These are phyloP conservation scores for Macrochelys suwanniensis DNA, from an alignment of 2,797 vertebrate genomes.

Conservation along the genomic window DNA sequence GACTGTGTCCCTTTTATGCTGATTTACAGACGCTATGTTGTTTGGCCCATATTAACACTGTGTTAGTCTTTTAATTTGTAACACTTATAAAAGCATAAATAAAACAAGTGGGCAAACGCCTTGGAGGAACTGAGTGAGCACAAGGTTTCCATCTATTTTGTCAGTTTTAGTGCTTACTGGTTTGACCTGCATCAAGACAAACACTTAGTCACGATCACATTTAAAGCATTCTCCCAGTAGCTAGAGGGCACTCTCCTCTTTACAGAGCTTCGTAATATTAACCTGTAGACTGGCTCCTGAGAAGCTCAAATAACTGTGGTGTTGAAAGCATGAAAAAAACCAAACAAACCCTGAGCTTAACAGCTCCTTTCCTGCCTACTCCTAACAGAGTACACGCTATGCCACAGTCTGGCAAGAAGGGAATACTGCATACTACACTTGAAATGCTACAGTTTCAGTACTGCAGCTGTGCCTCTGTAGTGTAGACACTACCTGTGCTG, in stretches of 20 bases:
- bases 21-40: background rate
- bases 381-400: no score
- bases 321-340: background rate
- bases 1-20: background rate
- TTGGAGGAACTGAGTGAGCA: background rate
- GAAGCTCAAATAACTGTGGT: background rate
- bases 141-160: background rate
- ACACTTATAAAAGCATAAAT: background rate
- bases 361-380: background rate
- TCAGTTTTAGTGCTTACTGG: background rate
- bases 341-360: background rate
- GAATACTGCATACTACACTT: no score
- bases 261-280: background rate
- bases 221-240: background rate
- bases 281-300: background rate
- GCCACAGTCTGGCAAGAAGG: no score
- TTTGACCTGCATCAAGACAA: background rate
- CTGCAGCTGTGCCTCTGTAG: no score
- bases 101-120: background rate
- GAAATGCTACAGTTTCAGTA: no score
- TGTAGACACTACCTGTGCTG: no score
- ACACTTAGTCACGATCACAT: accelerated
- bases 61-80: no score
- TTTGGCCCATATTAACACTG: background rate
- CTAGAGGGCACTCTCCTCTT: background rate